phyloP scores from a whole-genome alignment of 2,113 vertebrate species.

The Otolemur garnettii region DNA sequence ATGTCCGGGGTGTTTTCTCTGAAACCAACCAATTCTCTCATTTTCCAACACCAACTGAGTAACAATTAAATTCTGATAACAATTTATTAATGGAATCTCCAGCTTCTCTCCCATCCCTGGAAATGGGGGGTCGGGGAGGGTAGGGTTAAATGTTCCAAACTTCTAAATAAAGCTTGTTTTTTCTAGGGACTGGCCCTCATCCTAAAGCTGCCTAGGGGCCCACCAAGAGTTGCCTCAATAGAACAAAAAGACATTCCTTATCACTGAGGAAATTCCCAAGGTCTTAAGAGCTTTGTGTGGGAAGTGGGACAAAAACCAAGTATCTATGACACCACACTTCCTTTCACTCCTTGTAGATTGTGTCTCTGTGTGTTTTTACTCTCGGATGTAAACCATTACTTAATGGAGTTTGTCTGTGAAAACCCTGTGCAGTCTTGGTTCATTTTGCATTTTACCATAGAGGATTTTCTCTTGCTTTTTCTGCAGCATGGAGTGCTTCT shows the following conservation, averaged over 20 bases:
- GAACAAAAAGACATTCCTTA: not conserved
- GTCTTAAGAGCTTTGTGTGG: not conserved
- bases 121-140: not conserved
- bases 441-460: not conserved
- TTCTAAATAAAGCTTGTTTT: not conserved
- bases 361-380: not conserved
- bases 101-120: not conserved
- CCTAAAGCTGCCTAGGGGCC: not conserved
- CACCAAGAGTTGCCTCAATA: not conserved
- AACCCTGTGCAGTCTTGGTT: not conserved
- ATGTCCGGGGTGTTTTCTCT: not conserved
- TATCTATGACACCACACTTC: not conserved
- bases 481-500: not conserved
- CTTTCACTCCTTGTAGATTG: not conserved
- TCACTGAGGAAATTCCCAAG: not conserved
- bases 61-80: not conserved
- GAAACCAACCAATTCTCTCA: not conserved
- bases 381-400: not conserved
- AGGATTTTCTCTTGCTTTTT: not conserved
- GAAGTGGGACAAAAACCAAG: not conserved
- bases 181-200: not conserved
- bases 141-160: not conserved
- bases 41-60: not conserved
- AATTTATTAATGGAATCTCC: not conserved
- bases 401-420: not conserved